Evolutionary conservation across 2,888 invertebrate genomes (phyloP).

Genomic region (Thera obeliscata): DNA sequence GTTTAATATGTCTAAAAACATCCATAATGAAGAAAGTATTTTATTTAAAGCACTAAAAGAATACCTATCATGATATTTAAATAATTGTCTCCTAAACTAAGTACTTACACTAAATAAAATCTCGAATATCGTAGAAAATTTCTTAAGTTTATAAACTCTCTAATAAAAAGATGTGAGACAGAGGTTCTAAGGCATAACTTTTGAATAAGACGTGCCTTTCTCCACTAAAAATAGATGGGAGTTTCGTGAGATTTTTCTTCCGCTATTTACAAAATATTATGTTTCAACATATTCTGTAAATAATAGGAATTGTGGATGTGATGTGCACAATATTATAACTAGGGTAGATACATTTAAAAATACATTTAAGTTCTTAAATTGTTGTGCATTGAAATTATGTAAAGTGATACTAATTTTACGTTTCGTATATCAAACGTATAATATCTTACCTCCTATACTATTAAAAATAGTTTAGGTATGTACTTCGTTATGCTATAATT

Average conservation of each 20-base stretch:
- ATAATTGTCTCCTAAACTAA: conserved; percentile 28
- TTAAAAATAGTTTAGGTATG: background rate
- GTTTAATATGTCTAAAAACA: background rate
- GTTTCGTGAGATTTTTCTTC: conserved; percentile 36
- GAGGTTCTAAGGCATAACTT: conserved; percentile 1
- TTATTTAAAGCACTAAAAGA: background rate
- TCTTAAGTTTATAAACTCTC: conserved; percentile 32
- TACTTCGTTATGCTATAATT: background rate
- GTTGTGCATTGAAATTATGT: conserved; percentile 17
- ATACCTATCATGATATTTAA: background rate
- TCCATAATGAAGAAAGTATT: background rate
- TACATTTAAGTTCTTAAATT: background rate
- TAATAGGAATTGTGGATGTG: conserved; percentile 12
- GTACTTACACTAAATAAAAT: conserved; percentile 43
- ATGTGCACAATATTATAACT: conserved; percentile 27
- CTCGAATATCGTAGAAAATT: conserved; percentile 53
- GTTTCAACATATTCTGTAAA: conserved; percentile 25
- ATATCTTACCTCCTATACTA: background rate
- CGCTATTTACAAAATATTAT: conserved; percentile 27
- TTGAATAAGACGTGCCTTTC: background rate
- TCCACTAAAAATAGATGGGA: conserved; percentile 3
- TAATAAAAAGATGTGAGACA: conserved; percentile 7
- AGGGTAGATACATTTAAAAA: background rate
- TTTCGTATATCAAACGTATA: background rate
- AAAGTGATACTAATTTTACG: conserved; percentile 1